These are phyloP conservation scores for Euplexia lucipara DNA, from an alignment of 2,888 invertebrate species.

Conservation along the genomic window DNA sequence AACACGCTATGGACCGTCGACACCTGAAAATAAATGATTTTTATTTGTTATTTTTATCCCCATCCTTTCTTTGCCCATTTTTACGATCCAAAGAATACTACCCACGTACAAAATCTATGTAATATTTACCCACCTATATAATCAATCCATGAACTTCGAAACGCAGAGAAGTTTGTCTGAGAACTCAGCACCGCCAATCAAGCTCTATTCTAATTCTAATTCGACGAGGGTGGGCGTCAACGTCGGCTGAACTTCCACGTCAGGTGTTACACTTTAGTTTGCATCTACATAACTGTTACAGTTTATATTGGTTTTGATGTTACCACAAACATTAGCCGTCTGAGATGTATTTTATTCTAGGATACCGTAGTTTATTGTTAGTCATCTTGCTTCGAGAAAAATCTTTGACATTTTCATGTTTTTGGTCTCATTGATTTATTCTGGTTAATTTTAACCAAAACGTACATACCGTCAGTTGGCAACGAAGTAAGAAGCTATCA, in stretches of 20 bases:
- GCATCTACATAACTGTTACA: constrained; percentile 50
- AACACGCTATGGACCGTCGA: too few relatives aligned
- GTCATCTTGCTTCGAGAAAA: background rate
- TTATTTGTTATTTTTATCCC: too few relatives aligned
- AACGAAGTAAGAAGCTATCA: too few relatives aligned
- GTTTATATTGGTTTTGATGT: constrained; percentile 63
- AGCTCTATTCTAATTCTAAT: constrained; percentile 72
- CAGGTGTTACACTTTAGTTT: constrained; percentile 65
- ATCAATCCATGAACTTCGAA: constrained; percentile 60
- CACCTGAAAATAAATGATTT: too few relatives aligned
- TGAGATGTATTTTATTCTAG: constrained; percentile 27
- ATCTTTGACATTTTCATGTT: background rate
- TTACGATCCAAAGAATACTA: background rate
- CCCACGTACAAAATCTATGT: constrained; percentile 10
- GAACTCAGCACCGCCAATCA: constrained; percentile 68
- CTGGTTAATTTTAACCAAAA: background rate
- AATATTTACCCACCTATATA: constrained; percentile 41
- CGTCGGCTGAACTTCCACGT: constrained; percentile 57
- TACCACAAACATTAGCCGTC: constrained; percentile 42
- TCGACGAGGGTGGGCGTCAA: constrained; percentile 56
- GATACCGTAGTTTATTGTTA: constrained; percentile 9
- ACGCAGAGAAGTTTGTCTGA: constrained; percentile 58
- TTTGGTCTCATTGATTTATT: constrained; percentile 2
- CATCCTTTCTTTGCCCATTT: too few relatives aligned
- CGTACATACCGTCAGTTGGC: too few relatives aligned